Evolutionary conservation across 2,113 vertebrate species (phyloP).

Genomic region (Epinephelus moara): DNA sequence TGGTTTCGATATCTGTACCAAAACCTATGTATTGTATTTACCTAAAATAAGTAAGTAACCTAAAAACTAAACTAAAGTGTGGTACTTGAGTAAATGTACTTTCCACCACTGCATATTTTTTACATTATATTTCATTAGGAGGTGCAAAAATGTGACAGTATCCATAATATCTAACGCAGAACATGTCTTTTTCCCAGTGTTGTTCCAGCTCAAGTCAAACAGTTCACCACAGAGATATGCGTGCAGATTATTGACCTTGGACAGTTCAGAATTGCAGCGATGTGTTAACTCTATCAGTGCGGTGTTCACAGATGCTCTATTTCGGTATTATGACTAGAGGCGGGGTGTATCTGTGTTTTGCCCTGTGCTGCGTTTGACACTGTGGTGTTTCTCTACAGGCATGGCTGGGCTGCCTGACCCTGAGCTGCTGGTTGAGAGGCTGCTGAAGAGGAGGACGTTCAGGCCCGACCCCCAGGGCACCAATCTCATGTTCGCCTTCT

Average conservation of each 20-base stretch:
- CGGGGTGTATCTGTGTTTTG: constrained; percentile 5
- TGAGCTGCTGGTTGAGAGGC: constrained; percentile 85
- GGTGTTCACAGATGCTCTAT: constrained; percentile 4
- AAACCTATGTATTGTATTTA: too few species aligned
- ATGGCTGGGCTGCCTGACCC: constrained; percentile 88
- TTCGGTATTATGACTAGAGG: constrained; percentile 54
- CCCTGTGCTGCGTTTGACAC: not conserved
- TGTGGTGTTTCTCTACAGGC: constrained; percentile 79
- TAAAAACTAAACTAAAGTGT: too few species aligned
- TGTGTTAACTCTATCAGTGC: constrained; percentile 27
- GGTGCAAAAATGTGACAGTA: not conserved
- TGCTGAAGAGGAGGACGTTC: constrained; percentile 90
- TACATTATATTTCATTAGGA: not conserved
- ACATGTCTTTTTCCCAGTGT: not conserved
- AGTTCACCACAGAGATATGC: not conserved
- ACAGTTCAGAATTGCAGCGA: not conserved
- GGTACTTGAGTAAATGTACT: too few species aligned
- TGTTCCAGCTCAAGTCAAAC: not conserved
- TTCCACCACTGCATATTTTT: not conserved
- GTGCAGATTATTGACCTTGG: constrained; percentile 42
- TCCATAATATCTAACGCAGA: not conserved
- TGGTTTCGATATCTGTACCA: too few species aligned
- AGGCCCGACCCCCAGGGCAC: constrained; percentile 90
- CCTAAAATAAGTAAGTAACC: too few species aligned
- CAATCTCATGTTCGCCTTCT: constrained; percentile 98